phyloP scores from a whole-genome alignment of 2,888 invertebrate genomes.

The Hirtodrosophila confusa region DNA sequence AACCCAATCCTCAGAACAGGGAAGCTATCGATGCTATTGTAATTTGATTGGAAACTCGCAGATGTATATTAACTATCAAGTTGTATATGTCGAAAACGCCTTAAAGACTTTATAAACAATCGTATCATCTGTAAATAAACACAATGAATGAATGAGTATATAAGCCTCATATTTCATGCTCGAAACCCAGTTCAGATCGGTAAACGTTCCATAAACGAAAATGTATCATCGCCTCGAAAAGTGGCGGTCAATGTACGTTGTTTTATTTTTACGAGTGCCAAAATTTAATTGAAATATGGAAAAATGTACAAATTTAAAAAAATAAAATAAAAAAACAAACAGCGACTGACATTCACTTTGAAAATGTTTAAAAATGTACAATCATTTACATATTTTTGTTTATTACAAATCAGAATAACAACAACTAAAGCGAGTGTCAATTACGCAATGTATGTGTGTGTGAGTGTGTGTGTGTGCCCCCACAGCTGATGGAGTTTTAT shows the following conservation, averaged over 20 bases:
- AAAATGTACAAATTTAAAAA: conserved; percentile 1
- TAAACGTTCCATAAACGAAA: conserved; percentile 36
- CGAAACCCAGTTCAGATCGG: conserved; percentile 31
- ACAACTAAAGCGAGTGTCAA: conserved; percentile 35
- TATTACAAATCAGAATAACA: conserved; percentile 41
- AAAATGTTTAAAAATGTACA: conserved; percentile 45
- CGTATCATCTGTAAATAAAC: conserved; percentile 30
- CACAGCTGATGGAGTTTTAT: conserved; percentile 33
- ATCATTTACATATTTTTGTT: conserved; percentile 32
- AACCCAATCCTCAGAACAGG: background rate
- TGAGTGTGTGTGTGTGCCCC: conserved; percentile 6
- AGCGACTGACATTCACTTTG: conserved; percentile 61
- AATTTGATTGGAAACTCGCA: background rate
- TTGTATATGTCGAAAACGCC: too few relatives aligned
- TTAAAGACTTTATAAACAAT: background rate
- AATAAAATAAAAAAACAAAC: conserved; percentile 13
- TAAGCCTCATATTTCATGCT: conserved; percentile 30
- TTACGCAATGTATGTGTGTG: conserved; percentile 47
- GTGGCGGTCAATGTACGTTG: conserved; percentile 64
- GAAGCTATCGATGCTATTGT: background rate
- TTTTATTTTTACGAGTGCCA: conserved; percentile 19
- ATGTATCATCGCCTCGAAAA: conserved; percentile 59
- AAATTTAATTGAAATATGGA: conserved; percentile 13
- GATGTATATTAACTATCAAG: too few relatives aligned
- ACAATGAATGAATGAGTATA: conserved; percentile 20